Conservation (phyloP, 2,113 vertebrate genomes). For the Rhegmatorhina hoffmannsi region DNA sequence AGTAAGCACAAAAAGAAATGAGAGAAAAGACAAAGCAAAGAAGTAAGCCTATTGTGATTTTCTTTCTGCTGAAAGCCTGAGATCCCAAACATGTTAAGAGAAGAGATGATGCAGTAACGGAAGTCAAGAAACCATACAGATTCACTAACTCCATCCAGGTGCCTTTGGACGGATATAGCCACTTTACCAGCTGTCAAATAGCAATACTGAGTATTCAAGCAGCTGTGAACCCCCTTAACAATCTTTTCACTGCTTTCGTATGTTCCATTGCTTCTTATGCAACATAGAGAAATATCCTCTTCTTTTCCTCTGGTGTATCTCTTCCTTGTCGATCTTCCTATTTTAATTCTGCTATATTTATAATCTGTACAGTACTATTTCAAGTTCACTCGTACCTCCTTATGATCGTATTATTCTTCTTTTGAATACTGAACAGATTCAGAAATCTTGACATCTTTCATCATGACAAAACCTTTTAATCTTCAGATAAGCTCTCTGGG, state of each 20-base stretch:
- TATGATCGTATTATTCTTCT: neutral
- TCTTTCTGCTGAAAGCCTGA: neutral
- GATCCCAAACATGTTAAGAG: neutral
- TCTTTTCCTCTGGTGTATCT: neutral
- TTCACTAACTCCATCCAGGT: neutral
- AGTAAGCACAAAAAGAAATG: neutral
- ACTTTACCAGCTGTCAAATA: neutral
- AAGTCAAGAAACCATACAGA: neutral
- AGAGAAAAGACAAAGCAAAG: neutral
- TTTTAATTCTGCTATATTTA: neutral
- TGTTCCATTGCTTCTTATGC: neutral
- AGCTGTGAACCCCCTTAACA: neutral
- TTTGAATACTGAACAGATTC: neutral
- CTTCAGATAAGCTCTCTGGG: neutral
- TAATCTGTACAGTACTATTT: neutral
- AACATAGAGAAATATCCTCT: neutral
- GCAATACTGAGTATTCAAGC: neutral
- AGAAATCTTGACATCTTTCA: conserved; percentile 13
- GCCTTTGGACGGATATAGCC: neutral
- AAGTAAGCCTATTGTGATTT: neutral
- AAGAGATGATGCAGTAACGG: neutral
- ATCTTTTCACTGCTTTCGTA: neutral
- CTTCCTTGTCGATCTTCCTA: neutral
- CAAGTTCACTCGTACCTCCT: neutral
- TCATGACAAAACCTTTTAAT: neutral